phyloP scores from a whole-genome alignment of 2,113 vertebrate genomes.

The Furnarius figulus region DNA sequence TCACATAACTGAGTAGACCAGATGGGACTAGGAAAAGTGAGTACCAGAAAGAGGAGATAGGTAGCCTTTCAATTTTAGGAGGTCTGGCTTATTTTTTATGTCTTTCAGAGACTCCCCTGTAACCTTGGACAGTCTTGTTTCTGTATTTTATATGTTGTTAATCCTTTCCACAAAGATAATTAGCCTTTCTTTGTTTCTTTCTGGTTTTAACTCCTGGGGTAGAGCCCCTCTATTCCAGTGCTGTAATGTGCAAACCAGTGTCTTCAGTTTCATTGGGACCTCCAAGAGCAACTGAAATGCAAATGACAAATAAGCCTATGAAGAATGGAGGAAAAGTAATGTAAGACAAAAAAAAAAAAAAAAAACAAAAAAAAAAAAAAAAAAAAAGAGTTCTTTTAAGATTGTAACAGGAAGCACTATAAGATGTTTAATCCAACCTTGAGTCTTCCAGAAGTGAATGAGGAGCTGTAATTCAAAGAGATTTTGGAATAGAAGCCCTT shows the following conservation, averaged over 20 bases:
- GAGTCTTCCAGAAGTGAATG: background rate
- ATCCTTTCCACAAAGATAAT: background rate
- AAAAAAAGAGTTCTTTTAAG: background rate
- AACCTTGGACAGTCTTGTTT: background rate
- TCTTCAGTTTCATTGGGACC: background rate
- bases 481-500: conserved; percentile 20
- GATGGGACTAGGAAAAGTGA: background rate
- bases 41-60: background rate
- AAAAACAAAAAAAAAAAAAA: background rate
- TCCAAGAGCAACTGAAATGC: background rate
- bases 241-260: background rate
- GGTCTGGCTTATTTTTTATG: background rate
- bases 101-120: background rate
- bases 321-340: background rate
- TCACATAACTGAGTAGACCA: accelerated
- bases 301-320: background rate
- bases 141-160: background rate
- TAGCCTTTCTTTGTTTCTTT: background rate
- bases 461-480: background rate
- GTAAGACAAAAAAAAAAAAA: background rate
- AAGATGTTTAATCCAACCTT: background rate
- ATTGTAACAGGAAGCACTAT: background rate
- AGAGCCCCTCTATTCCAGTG: background rate
- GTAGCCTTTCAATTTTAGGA: background rate
- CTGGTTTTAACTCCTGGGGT: background rate